A percentile compares a stretch with the other conserved stretches of the same genome.
phyloP scores from a whole-genome alignment of 2,113 vertebrate genomes.

The Formicarius rufipectus region DNA sequence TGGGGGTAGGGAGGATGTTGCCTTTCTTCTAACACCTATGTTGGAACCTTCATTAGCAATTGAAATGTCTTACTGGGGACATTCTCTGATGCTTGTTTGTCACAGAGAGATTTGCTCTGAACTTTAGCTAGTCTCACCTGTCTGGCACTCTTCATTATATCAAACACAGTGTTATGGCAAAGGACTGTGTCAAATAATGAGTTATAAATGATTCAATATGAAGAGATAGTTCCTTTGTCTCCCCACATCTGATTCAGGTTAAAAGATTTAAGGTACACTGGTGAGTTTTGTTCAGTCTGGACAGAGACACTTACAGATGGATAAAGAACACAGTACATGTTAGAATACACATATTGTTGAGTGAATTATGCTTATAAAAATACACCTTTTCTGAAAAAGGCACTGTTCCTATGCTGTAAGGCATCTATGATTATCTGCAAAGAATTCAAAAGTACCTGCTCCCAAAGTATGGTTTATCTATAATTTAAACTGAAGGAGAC shows the following conservation, averaged over 20 bases:
- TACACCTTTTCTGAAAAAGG: neutral
- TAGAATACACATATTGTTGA: neutral
- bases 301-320: neutral
- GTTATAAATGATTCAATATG: neutral
- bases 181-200: neutral
- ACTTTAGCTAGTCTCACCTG: neutral
- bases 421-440: neutral
- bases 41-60: neutral
- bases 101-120: neutral
- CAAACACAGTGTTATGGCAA: neutral
- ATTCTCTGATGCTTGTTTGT: neutral
- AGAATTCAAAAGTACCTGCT: neutral
- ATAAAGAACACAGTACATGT: neutral
- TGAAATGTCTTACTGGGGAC: neutral
- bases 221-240: neutral
- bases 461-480: neutral
- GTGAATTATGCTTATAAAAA: neutral
- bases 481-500: slow-evolving; percentile 3
- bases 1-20: neutral
- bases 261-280: neutral
- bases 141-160: neutral
- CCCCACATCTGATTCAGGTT: neutral
- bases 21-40: neutral
- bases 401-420: neutral
- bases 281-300: neutral